These are phyloP conservation scores for Labrus mixtus DNA, from an alignment of 2,113 vertebrate genomes.

Conservation along the genomic window DNA sequence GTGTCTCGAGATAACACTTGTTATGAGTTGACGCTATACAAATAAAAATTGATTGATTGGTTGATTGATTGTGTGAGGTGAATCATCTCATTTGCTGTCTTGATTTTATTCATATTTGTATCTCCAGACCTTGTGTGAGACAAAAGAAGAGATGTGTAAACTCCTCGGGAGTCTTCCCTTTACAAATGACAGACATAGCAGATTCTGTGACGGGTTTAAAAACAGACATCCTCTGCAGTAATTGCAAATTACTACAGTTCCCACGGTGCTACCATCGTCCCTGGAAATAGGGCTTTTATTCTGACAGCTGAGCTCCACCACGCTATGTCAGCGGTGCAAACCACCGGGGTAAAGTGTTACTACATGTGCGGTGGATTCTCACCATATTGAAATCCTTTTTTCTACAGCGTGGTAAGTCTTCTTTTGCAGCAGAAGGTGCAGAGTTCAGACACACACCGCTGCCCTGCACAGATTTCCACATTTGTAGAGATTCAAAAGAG, in stretches of 20 bases:
- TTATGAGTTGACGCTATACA: no score
- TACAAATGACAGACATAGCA: not conserved
- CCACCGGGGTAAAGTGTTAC: not conserved
- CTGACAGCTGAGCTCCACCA: constrained; percentile 6
- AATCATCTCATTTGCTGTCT: no score
- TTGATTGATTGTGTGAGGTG: no score
- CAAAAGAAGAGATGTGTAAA: not conserved
- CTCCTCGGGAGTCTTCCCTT: not conserved
- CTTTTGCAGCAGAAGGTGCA: constrained; percentile 21
- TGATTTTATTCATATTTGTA: no score
- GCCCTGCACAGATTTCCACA: constrained; percentile 10
- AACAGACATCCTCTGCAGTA: not conserved
- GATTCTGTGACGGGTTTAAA: not conserved
- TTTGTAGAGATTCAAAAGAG: constrained; percentile 29
- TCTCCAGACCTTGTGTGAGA: not conserved
- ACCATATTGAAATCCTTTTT: constrained; percentile 12
- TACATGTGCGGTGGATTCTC: not conserved
- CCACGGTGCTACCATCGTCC: not conserved
- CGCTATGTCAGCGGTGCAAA: constrained; percentile 5
- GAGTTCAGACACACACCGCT: constrained; percentile 25
- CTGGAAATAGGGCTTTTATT: not conserved
- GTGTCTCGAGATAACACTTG: no score
- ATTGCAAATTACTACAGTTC: not conserved
- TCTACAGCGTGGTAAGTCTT: constrained; percentile 2
- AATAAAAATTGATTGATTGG: no score